Evolutionary conservation across 2,113 vertebrate species (phyloP), one percentile per base, ranked within the genome.

Genomic region (Crocuta crocuta): DNA sequence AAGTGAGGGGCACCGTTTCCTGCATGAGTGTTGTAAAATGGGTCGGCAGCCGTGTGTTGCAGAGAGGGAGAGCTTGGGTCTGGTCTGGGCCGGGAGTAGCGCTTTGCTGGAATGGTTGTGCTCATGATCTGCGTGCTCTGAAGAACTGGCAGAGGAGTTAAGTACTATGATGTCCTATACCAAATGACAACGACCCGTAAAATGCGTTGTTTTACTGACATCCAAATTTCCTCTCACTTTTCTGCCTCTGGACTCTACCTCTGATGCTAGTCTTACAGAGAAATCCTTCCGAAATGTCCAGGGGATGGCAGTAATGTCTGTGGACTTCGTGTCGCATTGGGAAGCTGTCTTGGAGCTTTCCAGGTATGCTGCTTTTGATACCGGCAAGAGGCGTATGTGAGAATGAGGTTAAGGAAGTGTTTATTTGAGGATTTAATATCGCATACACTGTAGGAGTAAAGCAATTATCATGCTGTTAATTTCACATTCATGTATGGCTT

Each of bases 1-100:
- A 98, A 98, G 98, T 90, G 93, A 97, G 88, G 65, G 98, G 98
- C 97, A 98, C 97, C 96, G 98, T 98, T 99, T 98, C 97, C 96
- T 97, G 95, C 96, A 98, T 88, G 94, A 98, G 96, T 98, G 96
- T 98, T 95, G 94, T 98, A 96, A 96, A 98, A 97, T 89, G 98
- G 91, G 95, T 98, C 97, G 97, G 95, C 95, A 97, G 97, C 97
- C 96, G 89, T 98, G 81, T 95, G 87, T 86, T 63, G 39, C 39
- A 96, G 93, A 92, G 95, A 97, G 95, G 70, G 95, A 94, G 92
- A n/a, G 82, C 71, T 84, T 79, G 93, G 95, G 63, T 84, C 50
- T 97, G 82, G 82, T 95, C 98, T 96, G 96, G 90, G 96, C 89
- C 78, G 97, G 31, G 95, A 90, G 97, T 89, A 82, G 84, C 65